phyloP scores from a whole-genome alignment of 2,113 vertebrate species.

The Ploceus nigricollis region DNA sequence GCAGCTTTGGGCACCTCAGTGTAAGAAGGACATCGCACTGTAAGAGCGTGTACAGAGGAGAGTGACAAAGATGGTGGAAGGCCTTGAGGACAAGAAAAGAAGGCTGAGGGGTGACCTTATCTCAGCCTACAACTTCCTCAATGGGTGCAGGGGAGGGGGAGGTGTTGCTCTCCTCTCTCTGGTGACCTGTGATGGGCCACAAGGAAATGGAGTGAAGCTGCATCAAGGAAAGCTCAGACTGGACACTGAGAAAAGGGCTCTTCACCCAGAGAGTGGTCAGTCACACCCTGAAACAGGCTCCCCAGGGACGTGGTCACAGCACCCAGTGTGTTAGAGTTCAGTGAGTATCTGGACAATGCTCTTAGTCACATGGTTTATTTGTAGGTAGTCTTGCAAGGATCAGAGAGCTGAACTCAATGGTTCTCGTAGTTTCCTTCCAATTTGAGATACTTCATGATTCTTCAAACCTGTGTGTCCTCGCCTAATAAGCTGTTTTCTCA shows the following conservation, averaged over 20 bases:
- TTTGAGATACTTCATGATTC: not conserved
- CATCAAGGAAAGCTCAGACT: not conserved
- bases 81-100: not conserved
- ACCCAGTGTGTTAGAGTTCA: not conserved
- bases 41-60: not conserved
- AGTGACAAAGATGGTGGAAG: not conserved
- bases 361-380: not conserved
- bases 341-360: not conserved
- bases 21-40: not conserved
- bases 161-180: not conserved
- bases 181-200: not conserved
- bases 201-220: not conserved
- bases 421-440: not conserved
- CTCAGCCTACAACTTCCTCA: not conserved
- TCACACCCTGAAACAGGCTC: not conserved
- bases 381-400: not conserved
- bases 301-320: not conserved
- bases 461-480: not conserved
- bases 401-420: not conserved
- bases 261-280: not conserved
- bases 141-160: not conserved
- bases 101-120: not conserved
- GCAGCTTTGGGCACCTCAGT: not conserved
- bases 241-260: not conserved
- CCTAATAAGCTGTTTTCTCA: not conserved